Conservation (phyloP, 1,140 invertebrate species). For the Yoshiicerus persimilis region DNA sequence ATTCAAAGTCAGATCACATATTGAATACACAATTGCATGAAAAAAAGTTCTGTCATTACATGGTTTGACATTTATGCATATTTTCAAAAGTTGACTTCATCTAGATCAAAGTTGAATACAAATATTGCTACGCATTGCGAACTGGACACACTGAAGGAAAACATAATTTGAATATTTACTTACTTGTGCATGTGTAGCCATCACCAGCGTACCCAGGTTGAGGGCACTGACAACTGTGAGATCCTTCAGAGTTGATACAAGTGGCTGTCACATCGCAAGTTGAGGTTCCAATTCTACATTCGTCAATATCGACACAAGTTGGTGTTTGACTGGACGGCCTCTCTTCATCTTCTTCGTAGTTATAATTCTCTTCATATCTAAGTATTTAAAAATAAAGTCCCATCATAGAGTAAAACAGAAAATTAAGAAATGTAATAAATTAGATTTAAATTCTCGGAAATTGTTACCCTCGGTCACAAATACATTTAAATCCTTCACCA, state of each 20-base stretch:
- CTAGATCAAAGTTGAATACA: too few relatives aligned
- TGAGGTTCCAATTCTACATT: conserved; percentile 73
- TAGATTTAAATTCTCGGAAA: neutral
- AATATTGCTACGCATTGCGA: too few relatives aligned
- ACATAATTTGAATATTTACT: conserved; percentile 30
- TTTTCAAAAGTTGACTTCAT: too few relatives aligned
- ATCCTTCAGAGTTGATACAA: conserved; percentile 78
- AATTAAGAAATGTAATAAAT: neutral
- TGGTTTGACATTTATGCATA: neutral
- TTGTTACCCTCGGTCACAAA: conserved; percentile 68
- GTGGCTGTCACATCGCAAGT: conserved; percentile 78
- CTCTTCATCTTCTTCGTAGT: conserved; percentile 60
- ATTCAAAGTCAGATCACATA: too few relatives aligned
- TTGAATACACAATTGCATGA: too few relatives aligned
- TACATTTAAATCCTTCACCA: conserved; percentile 69
- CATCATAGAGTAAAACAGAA: neutral
- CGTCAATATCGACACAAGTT: conserved; percentile 78
- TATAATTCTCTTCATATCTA: conserved; percentile 55
- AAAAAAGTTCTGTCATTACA: too few relatives aligned
- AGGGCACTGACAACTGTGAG: conserved; percentile 70
- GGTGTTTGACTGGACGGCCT: conserved; percentile 54
- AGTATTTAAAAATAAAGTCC: neutral
- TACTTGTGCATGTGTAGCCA: conserved; percentile 57
- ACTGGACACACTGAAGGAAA: neutral
- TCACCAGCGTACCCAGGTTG: conserved; percentile 63